Base-by-base conservation (phyloP, 2,113 vertebrate species). In the Lasiurus borealis region DNA sequence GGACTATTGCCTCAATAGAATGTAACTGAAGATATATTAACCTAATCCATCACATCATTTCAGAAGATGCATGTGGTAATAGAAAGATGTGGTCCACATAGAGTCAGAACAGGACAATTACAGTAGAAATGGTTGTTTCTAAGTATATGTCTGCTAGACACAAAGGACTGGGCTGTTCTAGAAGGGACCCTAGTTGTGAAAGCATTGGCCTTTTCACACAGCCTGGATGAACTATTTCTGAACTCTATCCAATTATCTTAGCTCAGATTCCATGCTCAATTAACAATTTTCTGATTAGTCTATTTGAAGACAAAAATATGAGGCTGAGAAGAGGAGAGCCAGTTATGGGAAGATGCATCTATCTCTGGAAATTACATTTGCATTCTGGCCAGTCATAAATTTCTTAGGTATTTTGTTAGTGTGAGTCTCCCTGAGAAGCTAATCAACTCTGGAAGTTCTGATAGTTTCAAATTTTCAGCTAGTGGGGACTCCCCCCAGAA, bases 21-120 rank as follows among this genome's bases (percentile, higher is more conserved):
- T 85, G 8, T 80, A 84, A 52, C 66, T 21, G n/a, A 90, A 89
- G 31, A 68, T 52, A 36, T 89, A 84, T 21, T 86, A 89, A 66
- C 62, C 66, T 44, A 48, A 48, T 50, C n/a, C 4, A 50, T 85
- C 81, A 25, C 48, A 48, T 77, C 25, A 78, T 59, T 78, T 84
- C 50, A 69, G 40, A 93, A 90, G 81, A 90, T 16, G 40, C 19
- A 44, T 57, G 8, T 77, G 44, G 88, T 91, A 88, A 83, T 64
- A 73, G 36, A 77, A 87, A 68, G 25, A 27, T 73, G 1, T 48
- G 19, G 25, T 27, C 29, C 31, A 23, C 21, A n/a, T 4, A 64
- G 34, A 44, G 15, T 68, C 44, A 36, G 52, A 80, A 54, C 14
- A 31, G 21, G 5, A 36, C 27, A 76, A 40, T 95, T 75, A 34